These are phyloP conservation scores for Noctuana brunneofusca DNA, from an alignment of 2,888 invertebrate genomes.

Conservation along the genomic window DNA sequence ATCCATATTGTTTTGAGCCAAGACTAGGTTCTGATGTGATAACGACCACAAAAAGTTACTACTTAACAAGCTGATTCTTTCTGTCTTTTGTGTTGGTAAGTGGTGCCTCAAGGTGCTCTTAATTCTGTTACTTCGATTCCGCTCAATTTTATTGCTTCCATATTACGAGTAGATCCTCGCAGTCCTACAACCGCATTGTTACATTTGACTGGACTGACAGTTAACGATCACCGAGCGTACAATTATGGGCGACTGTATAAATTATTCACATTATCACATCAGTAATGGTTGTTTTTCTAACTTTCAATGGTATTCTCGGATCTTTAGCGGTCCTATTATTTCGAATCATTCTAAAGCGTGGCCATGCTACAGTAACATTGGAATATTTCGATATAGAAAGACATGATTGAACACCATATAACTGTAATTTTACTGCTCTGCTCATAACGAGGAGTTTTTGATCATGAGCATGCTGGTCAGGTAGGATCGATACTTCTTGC, in stretches of 20 bases:
- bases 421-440: background rate
- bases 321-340: conserved; percentile 12
- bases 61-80: too few species aligned
- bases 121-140: background rate
- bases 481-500: too few species aligned
- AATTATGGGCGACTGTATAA: conserved; percentile 11
- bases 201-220: conserved; percentile 3
- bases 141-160: background rate
- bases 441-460: too few species aligned
- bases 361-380: background rate
- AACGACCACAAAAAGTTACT: too few species aligned
- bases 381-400: background rate
- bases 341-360: background rate
- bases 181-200: background rate
- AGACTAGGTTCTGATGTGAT: too few species aligned
- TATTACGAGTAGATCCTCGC: background rate
- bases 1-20: too few species aligned
- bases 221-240: conserved; percentile 3
- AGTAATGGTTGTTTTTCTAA: conserved; percentile 16
- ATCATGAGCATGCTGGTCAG: too few species aligned
- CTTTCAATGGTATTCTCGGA: conserved; percentile 9
- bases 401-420: background rate
- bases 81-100: too few species aligned
- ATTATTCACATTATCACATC: conserved; percentile 10
- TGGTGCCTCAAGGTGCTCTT: too few species aligned